Evolutionary conservation across 2,888 invertebrate genomes (phyloP).

Genomic region (Xanthia togata): DNA sequence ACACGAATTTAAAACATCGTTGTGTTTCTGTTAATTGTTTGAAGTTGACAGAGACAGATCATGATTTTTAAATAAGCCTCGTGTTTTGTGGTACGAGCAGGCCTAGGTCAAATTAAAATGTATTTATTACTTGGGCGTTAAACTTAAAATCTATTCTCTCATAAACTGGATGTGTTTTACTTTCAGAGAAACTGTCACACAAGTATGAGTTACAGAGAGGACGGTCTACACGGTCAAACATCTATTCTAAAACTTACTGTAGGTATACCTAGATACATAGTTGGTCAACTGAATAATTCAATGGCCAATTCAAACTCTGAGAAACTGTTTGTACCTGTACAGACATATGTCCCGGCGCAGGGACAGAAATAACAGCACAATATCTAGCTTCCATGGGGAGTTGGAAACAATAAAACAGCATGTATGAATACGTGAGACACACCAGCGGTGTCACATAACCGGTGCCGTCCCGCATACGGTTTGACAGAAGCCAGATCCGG

Average conservation of each 20-base stretch:
- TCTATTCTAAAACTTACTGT: neutral
- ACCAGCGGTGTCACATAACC: slow-evolving; percentile 13
- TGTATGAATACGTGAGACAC: neutral
- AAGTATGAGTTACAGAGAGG: neutral
- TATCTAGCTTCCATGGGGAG: neutral
- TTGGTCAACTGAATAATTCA: slow-evolving; percentile 1
- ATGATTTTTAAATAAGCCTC: too few relatives aligned
- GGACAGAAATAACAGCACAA: slow-evolving; percentile 7
- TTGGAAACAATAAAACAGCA: slow-evolving; percentile 20
- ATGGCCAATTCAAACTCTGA: neutral
- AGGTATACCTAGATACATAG: neutral
- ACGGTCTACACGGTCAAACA: neutral
- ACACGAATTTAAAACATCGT: neutral
- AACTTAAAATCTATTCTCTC: neutral
- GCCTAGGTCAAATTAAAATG: neutral
- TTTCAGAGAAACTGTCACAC: neutral
- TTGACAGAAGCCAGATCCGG: neutral
- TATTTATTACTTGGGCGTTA: neutral
- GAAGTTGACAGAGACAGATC: neutral
- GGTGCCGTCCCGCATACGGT: neutral
- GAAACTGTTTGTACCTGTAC: neutral
- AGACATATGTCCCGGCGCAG: neutral
- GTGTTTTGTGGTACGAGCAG: neutral
- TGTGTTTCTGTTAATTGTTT: neutral
- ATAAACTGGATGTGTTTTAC: neutral